Evolutionary conservation across 1,140 invertebrate genomes (phyloP), one percentile per base, ranked within the genome.

Genomic region (Megathymus violae): DNA sequence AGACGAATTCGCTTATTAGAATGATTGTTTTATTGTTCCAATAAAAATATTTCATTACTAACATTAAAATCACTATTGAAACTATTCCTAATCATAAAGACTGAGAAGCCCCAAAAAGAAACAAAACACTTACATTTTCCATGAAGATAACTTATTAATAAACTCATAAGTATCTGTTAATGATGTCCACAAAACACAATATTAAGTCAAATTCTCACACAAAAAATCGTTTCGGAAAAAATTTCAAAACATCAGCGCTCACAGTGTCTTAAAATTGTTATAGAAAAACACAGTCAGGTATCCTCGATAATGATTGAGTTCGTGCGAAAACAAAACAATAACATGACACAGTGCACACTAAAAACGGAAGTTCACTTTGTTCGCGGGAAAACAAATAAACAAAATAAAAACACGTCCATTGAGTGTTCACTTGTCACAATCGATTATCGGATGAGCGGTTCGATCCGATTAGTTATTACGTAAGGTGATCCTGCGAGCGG

Each of bases 401-500:
- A 63, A 69, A 67, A 71, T 67, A 71, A 71, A 70, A 78, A 67
- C 41, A 65, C 64, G 64, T 36, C 31, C 61, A 76, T 78, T 46
- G 69, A 80, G 54, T 78, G 77, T 85, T 85, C 71, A 78, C 74
- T 75, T 66, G 69, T 76, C 81, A 85, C 83, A 78, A 88, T 88
- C 82, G 85, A 88, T 88, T 80, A 83, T 83, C 80, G 84, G 74
- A 77, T 64, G 71, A 73, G 65, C 68, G 77, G 61, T 72, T 71
- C 78, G 76, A 82, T 83, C 76, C 76, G 81, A 80, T 83, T 76
- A 80, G 69, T 82, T 79, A 78, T 87, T 88, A 86, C 85, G 87
- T 89, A 89, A 88, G 83, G 78, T 64, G 70, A 85, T 76, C 69
- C 63, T 75, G 56, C 27, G 44, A 64, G 43, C 46, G 52, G 62